Evolutionary conservation across 2,797 vertebrate species (phyloP), one percentile per base, ranked within the genome.

Genomic region (Sebastiscus tertius): DNA sequence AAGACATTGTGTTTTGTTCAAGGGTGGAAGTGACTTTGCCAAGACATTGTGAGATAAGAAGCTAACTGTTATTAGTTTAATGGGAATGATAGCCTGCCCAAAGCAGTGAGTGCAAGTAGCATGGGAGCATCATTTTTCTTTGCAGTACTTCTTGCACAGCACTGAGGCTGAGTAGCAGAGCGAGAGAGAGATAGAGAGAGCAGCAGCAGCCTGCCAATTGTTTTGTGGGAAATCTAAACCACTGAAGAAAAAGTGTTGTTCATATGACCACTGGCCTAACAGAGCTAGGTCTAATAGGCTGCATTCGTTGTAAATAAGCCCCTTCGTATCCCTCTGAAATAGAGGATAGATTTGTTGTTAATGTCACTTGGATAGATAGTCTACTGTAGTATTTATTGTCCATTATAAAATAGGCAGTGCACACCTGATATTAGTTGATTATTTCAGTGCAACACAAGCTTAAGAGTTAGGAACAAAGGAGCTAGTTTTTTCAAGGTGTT

Each of bases 21-120:
- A 90, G 88, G 91, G 89, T 84, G 82, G 84, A 92, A 89, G 88
- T 92, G 93, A 95, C 94, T 93, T 93, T 92, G 90, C 89, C 79
- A 39, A 92, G 92, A 89, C 91, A 87, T 82, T 87, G 84, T 31
- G 81, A 89, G 92, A 93, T 94, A 94, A 93, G 89, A 84, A 86
- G 90, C 89, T 84, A 91, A 91, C 89, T 82, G 79, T 91, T 92
- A 93, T 91, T 94, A 86, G 89, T 91, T 93, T 87, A 93, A 92
- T 91, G 81, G 80, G 86, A 91, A 87, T 87, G 91, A 93, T 92
- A 81, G 88, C 87, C 77, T 73, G 90, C 91, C 91, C 74, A 82
- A 61, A 93, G 92, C 91, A 76, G 62, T 83, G 80, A 81, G 83
- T 72, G 82, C 65, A 71, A 81, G 70, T 75, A 72, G 85, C 76